Base-by-base conservation (phyloP, 2,113 vertebrate genomes). In the Pelodiscus sinensis region DNA sequence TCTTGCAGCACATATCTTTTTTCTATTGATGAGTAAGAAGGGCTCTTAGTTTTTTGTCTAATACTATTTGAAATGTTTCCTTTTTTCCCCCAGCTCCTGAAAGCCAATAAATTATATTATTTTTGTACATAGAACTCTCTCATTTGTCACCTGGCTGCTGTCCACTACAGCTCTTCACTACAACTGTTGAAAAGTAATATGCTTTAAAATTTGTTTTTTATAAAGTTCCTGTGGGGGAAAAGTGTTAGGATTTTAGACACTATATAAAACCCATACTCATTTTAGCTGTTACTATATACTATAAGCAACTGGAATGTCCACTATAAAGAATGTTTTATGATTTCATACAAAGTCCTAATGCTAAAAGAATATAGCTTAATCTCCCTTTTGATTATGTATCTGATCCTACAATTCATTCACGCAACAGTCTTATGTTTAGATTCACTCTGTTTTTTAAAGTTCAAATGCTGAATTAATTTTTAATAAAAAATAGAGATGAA, bases 1-100 rank as follows among this genome's bases (percentile, higher is more conserved):
- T 85, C 94, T 92, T 54, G 57, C 68, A 85, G 77, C 38, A 84
- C 1, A 29, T 4, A 1, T 58, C 22, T 88, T 88, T 94, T 84
- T 93, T 3, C 68, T 85, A 31, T 25, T 73, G 79, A 44, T 94
- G 92, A 90, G 14, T 91, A 77, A 93, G 54, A 94, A 1, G 6
- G 8, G 25, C 19, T 93, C 73, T 95, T 55, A 87, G 38, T 84
- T 88, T 73, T 89, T 90, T 19, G 25, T 85, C 57, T 87, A 85
- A 88, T 44, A 82, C 8, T 35, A 3, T 16, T 80, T 68, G 15
- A 5, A 11, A 85, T 35, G 85, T 92, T 88, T 13, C 31, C 6
- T 3, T 92, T 95, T 90, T 79, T 60, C 52, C 24, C 88, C 24
- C 89, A 95, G 50, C 88, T 87, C 22, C 51, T 84, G 58, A 60